Evolutionary conservation across 2,113 vertebrate species (phyloP).

Genomic region (Dipodomys ordii): DNA sequence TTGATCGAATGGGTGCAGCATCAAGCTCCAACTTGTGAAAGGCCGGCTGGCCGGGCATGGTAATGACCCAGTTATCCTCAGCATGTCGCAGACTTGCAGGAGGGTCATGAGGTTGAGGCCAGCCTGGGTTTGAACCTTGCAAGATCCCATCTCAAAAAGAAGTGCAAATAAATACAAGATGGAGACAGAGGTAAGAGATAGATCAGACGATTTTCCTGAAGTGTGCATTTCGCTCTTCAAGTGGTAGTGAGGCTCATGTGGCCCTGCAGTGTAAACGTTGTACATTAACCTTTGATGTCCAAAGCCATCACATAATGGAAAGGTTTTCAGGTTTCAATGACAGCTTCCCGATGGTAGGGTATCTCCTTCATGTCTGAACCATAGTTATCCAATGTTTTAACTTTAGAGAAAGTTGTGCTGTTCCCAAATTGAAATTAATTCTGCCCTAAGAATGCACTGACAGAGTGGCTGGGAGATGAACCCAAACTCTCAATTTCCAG

Average conservation of each 20-base stretch:
- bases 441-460: slow-evolving; percentile 4
- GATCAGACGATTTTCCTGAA: not conserved
- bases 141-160: not conserved
- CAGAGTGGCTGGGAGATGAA: not conserved
- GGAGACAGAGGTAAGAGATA: not conserved
- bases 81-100: not conserved
- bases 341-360: not conserved
- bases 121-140: not conserved
- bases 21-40: not conserved
- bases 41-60: not conserved
- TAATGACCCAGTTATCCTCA: no score
- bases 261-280: not conserved
- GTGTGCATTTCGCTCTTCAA: not conserved
- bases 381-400: not conserved
- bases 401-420: not conserved
- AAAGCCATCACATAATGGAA: not conserved
- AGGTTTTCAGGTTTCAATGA: slow-evolving; percentile 1
- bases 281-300: not conserved
- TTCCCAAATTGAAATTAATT: slow-evolving; percentile 18
- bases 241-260: not conserved
- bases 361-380: not conserved
- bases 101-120: not conserved
- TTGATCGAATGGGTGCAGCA: not conserved
- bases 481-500: not conserved
- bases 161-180: not conserved